Percentiles rank a stretch among this genome's conserved stretches.
These are phyloP conservation scores for Antechinus stuartii DNA, from an alignment of 2,113 vertebrate species.

Conservation along the genomic window DNA sequence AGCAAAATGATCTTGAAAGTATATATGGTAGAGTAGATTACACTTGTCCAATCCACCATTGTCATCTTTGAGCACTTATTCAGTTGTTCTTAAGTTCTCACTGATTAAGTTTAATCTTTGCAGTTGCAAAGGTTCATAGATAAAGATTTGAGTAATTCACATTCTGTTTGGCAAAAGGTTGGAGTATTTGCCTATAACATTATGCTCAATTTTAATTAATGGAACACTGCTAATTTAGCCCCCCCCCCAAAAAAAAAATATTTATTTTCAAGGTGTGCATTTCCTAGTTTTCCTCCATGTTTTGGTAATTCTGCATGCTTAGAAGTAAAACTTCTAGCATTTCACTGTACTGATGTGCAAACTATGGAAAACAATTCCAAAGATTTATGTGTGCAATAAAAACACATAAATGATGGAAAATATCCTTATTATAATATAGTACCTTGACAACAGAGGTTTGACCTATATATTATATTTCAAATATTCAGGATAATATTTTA, in stretches of 20 bases:
- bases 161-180: neutral
- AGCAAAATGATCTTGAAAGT: neutral
- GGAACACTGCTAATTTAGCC: neutral
- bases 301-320: neutral
- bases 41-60: neutral
- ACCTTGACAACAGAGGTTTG: neutral
- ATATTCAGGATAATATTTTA: slow-evolving; percentile 29
- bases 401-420: neutral
- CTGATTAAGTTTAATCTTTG: neutral
- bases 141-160: neutral
- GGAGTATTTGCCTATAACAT: neutral
- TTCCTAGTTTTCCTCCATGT: neutral
- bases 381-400: slow-evolving; percentile 12
- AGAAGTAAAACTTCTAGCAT: neutral
- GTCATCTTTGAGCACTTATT: neutral
- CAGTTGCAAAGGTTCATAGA: neutral
- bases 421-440: neutral
- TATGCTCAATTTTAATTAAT: neutral
- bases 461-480: slow-evolving; percentile 46
- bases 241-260: neutral
- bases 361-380: neutral
- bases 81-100: slow-evolving; percentile 30
- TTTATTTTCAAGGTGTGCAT: neutral
- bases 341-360: neutral
- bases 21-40: neutral